A percentile compares a stretch with the other conserved stretches of the same genome.
Conservation (phyloP, 1,140 invertebrate genomes). For the Adelges cooleyi region DNA sequence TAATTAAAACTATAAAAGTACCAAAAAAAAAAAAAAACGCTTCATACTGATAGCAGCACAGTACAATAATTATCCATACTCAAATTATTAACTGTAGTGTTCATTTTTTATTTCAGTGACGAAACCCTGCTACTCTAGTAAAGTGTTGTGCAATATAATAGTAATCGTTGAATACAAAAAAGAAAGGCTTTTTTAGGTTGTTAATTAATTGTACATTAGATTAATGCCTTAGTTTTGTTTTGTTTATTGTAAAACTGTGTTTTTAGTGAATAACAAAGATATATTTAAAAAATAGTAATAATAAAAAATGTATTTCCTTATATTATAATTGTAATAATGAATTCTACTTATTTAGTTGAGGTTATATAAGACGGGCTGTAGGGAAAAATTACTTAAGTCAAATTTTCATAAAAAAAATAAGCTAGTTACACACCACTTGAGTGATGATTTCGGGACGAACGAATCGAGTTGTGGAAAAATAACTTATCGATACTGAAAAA, state of each 20-base stretch:
- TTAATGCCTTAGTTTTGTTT: neutral
- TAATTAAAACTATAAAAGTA: neutral
- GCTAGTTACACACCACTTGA: no score
- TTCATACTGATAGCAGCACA: neutral
- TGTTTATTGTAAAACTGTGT: neutral
- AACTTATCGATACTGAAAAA: no score
- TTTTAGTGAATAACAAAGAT: neutral
- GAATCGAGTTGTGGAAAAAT: no score
- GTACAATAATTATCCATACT: neutral
- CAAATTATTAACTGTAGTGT: neutral
- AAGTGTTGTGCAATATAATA: constrained; percentile 9
- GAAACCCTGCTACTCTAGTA: neutral
- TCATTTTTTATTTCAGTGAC: no score
- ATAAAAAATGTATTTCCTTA: neutral
- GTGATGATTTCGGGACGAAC: no score
- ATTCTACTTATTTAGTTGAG: no score
- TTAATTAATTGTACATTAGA: constrained; percentile 22
- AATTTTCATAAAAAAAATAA: no score
- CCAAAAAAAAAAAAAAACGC: neutral
- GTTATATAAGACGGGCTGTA: no score
- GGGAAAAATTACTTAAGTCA: no score
- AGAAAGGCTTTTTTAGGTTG: no score
- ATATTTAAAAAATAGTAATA: neutral
- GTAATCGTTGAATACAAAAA: constrained; percentile 15
- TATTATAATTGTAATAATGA: neutral